These are phyloP conservation scores for Drosophila willistoni DNA, from an alignment of 1,140 invertebrate genomes.

Conservation along the genomic window DNA sequence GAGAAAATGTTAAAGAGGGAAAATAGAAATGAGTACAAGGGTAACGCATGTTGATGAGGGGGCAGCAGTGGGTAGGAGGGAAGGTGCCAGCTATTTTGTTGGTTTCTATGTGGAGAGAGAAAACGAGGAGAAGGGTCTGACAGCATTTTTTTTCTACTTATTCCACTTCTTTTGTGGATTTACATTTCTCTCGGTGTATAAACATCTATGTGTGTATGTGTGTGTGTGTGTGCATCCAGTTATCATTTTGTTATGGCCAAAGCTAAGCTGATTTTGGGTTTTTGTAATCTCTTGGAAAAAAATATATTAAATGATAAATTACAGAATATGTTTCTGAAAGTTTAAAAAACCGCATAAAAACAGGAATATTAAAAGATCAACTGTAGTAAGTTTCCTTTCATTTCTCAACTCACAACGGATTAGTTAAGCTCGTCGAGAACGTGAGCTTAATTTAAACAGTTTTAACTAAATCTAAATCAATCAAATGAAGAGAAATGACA, in stretches of 20 bases:
- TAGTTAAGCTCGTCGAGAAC: no score
- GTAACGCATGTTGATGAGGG: conserved; percentile 1
- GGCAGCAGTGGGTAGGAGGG: not conserved
- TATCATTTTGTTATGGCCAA: conserved; percentile 41
- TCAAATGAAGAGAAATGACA: no score
- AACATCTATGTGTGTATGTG: conserved; percentile 8
- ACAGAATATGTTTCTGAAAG: not conserved
- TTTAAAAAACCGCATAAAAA: conserved; percentile 1
- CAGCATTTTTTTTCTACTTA: conserved; percentile 16
- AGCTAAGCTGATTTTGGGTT: conserved; percentile 13
- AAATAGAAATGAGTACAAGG: conserved; percentile 12
- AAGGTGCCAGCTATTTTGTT: no score
- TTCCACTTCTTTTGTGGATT: conserved; percentile 24
- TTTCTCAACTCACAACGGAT: no score
- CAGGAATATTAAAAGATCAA: not conserved
- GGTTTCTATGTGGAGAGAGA: not conserved
- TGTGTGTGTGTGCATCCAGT: conserved; percentile 22
- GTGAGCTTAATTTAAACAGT: no score
- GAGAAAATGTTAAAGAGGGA: conserved; percentile 12
- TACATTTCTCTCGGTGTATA: conserved; percentile 29
- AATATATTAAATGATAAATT: conserved; percentile 5
- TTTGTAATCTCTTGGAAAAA: conserved; percentile 9
- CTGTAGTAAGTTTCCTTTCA: not conserved
- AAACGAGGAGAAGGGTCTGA: conserved; percentile 16
- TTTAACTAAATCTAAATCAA: no score